Conservation (phyloP, 2,797 vertebrate species). For the Erethizon dorsatum region DNA sequence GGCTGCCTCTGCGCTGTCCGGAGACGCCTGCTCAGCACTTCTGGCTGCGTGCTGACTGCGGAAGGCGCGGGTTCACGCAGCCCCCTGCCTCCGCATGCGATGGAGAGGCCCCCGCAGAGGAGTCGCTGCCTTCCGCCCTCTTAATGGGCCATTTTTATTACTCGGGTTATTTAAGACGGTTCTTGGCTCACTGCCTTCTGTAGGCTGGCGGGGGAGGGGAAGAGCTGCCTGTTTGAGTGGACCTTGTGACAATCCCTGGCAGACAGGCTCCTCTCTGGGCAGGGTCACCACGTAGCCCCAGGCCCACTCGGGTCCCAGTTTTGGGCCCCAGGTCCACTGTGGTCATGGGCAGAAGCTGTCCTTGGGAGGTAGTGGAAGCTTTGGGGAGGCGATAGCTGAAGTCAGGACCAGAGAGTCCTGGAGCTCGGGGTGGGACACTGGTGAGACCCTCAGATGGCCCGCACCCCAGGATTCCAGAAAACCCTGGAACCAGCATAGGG, state of each 20-base stretch:
- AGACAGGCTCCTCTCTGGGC: conserved; percentile 11
- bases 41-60: background rate
- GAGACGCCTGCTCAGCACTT: background rate
- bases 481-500: background rate
- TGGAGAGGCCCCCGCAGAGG: background rate
- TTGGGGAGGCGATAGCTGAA: background rate
- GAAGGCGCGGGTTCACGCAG: background rate
- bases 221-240: conserved; percentile 39
- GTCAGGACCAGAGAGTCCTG: background rate
- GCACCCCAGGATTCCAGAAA: background rate
- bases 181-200: conserved; percentile 66
- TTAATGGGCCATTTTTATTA: conserved; percentile 77
- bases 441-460: background rate
- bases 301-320: background rate
- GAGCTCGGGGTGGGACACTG: background rate
- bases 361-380: background rate
- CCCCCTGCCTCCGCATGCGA: background rate
- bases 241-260: conserved; percentile 64
- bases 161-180: conserved; percentile 79
- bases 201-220: conserved; percentile 32
- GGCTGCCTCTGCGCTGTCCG: background rate
- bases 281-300: background rate
- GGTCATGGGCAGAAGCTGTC: conserved; percentile 3
- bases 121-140: conserved; percentile 56
- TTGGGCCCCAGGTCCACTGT: background rate